These are phyloP conservation scores for Epirrita christyi DNA, from an alignment of 2,888 invertebrate species.

Conservation along the genomic window DNA sequence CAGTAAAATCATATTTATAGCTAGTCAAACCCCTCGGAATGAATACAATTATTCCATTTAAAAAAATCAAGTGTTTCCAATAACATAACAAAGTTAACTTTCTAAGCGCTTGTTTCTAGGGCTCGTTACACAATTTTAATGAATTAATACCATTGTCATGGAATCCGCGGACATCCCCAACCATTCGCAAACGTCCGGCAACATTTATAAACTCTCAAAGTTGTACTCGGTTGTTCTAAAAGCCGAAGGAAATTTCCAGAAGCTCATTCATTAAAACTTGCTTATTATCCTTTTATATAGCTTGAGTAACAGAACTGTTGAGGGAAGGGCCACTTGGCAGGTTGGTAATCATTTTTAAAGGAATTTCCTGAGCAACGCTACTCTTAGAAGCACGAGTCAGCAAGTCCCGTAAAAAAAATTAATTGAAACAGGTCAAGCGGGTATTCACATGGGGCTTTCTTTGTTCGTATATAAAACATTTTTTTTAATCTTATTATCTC, in stretches of 20 bases:
- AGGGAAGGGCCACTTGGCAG: slow-evolving; percentile 1
- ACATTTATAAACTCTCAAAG: neutral
- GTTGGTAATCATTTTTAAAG: no score
- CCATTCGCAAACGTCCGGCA: neutral
- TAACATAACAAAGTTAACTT: neutral
- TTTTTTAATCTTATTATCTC: no score
- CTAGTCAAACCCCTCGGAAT: no score
- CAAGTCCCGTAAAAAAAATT: no score
- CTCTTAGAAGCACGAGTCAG: no score
- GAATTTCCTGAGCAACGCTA: no score
- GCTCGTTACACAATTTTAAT: neutral
- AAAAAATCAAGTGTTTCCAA: neutral
- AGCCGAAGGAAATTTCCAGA: slow-evolving; percentile 13
- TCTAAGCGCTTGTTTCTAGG: neutral
- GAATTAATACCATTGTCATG: neutral
- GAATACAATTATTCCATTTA: no score
- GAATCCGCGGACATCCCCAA: neutral
- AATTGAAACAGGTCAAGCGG: no score
- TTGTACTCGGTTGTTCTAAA: slow-evolving; percentile 1
- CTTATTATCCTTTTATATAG: slow-evolving; percentile 18
- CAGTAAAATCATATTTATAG: no score
- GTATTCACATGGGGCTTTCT: no score
- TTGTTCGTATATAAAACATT: no score
- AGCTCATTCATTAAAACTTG: slow-evolving; percentile 27
- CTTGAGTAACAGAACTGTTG: slow-evolving; percentile 19